phyloP scores from a whole-genome alignment of 2,888 invertebrate species.

The Mythimna pallens region DNA sequence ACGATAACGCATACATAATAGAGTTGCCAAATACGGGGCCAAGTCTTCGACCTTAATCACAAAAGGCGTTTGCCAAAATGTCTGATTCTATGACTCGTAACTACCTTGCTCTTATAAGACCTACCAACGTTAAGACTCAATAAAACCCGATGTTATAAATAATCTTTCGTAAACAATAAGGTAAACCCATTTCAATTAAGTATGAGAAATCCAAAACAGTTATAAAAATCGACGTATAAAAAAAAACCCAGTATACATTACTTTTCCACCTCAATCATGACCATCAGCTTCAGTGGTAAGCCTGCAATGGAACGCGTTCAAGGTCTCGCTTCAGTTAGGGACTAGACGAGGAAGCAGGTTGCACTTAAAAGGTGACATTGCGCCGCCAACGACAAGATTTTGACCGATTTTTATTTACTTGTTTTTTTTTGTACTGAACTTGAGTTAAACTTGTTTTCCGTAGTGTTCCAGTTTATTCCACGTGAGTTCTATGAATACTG shows the following conservation, averaged over 20 bases:
- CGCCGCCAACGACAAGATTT: not conserved
- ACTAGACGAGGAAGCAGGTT: constrained; percentile 7
- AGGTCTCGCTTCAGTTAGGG: not conserved
- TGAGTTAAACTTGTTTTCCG: constrained; percentile 6
- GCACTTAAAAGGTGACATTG: not conserved
- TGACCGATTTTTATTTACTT: constrained; percentile 23
- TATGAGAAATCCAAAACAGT: not conserved
- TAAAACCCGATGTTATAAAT: not conserved
- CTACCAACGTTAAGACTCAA: not conserved
- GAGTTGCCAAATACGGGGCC: constrained; percentile 16
- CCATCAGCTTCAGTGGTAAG: not conserved
- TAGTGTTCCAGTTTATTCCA: constrained; percentile 16
- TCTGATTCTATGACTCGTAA: not conserved
- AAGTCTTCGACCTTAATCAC: not conserved
- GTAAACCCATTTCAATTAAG: not conserved
- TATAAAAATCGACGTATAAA: not conserved
- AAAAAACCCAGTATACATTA: constrained; percentile 2
- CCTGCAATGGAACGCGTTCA: not conserved
- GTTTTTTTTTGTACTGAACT: constrained; percentile 21
- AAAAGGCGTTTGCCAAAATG: constrained; percentile 4
- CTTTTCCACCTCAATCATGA: not conserved
- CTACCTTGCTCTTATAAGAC: constrained; percentile 9
- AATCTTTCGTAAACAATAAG: not conserved
- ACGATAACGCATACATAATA: constrained; percentile 12
- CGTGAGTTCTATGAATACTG: constrained; percentile 11